A percentile compares a stretch with the other conserved stretches of the same genome.
phyloP scores from a whole-genome alignment of 2,888 invertebrate species.

The Heteromurus nitidus region DNA sequence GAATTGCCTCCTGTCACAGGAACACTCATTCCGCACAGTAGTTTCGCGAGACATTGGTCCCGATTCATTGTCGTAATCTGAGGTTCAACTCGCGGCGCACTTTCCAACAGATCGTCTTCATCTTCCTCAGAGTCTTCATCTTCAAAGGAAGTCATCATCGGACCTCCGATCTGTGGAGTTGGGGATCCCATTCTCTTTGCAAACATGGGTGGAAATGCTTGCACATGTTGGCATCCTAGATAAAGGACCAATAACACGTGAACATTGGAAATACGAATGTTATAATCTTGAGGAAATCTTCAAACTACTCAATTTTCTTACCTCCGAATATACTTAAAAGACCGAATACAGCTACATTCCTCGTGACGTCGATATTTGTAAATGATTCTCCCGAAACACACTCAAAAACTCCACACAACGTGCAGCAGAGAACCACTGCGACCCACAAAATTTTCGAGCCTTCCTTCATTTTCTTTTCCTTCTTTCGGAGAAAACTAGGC shows the following conservation, averaged over 20 bases:
- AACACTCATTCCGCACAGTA: constrained; percentile 67
- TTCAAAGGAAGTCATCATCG: constrained; percentile 8
- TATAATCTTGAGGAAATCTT: background rate
- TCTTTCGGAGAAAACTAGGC: constrained; percentile 15
- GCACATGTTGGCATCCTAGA: constrained; percentile 15
- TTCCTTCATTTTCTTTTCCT: constrained; percentile 34
- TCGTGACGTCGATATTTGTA: background rate
- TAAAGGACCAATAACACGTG: background rate
- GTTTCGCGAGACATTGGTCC: constrained; percentile 64
- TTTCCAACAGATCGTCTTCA: constrained; percentile 45
- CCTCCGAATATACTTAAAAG: constrained; percentile 38
- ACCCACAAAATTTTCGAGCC: constrained; percentile 49
- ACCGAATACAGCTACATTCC: constrained; percentile 15
- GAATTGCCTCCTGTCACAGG: constrained; percentile 60
- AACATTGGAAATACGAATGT: constrained; percentile 4
- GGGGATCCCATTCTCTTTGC: constrained; percentile 40
- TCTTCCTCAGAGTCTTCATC: constrained; percentile 58
- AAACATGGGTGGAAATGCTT: constrained; percentile 34
- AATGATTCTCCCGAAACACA: constrained; percentile 20
- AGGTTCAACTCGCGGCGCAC: constrained; percentile 61
- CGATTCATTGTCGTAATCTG: constrained; percentile 54
- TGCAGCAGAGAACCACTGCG: constrained; percentile 21
- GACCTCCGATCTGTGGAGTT: constrained; percentile 39
- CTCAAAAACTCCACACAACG: constrained; percentile 30
- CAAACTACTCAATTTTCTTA: background rate